phyloP scores from a whole-genome alignment of 2,797 vertebrate species.

The Artibeus jamaicensis region DNA sequence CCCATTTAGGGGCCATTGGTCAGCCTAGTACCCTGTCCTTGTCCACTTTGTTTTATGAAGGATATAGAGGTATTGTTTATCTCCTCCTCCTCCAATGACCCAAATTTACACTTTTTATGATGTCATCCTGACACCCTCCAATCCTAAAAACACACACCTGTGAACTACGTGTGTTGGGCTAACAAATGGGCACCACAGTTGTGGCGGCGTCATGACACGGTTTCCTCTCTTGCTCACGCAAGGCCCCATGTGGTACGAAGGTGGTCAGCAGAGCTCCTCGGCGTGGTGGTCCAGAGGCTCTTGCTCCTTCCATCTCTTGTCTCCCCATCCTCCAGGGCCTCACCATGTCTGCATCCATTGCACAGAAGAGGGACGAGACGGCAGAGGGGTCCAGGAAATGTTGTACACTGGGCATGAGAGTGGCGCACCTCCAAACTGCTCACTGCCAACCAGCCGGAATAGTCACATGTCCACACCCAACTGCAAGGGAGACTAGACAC shows the following conservation, averaged over 20 bases:
- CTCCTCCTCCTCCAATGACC: not conserved
- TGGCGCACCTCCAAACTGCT: not conserved
- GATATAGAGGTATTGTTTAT: not conserved
- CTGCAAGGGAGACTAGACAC: not conserved
- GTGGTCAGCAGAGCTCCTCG: not conserved
- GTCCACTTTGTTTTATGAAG: not conserved
- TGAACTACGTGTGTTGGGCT: not conserved
- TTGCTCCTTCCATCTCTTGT: not conserved
- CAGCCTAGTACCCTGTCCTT: not conserved
- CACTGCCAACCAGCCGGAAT: not conserved
- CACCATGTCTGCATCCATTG: not conserved
- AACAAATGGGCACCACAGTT: not conserved
- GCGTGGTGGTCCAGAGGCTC: not conserved
- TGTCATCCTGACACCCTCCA: not conserved
- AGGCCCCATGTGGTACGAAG: not conserved
- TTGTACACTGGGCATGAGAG: not conserved
- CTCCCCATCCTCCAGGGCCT: not conserved
- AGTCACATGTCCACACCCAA: not conserved
- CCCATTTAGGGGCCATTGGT: not conserved
- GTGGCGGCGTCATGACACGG: not conserved
- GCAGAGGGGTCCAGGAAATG: not conserved
- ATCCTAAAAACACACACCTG: not conserved
- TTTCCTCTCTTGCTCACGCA: not conserved
- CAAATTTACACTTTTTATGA: not conserved
- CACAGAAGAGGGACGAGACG: not conserved